A percentile compares a stretch with the other conserved stretches of the same genome.
phyloP scores from a whole-genome alignment of 2,113 vertebrate genomes.

The Hippopotamus amphibius region DNA sequence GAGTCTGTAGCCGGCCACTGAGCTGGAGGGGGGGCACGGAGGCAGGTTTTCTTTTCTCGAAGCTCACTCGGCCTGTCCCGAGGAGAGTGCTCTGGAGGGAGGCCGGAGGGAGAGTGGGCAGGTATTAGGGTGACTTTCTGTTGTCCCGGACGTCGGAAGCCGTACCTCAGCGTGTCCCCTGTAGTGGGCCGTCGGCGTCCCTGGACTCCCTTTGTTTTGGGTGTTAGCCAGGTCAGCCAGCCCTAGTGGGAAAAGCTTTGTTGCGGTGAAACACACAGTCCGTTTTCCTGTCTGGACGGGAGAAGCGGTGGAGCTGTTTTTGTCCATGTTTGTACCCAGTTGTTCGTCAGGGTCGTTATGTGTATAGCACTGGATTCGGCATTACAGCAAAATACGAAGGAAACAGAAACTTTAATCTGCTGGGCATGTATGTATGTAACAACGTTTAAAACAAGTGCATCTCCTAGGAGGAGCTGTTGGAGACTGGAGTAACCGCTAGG shows the following conservation, averaged over 20 bases:
- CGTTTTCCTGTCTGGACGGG: background rate
- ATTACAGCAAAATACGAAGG: background rate
- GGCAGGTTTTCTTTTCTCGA: background rate
- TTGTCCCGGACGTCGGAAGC: background rate
- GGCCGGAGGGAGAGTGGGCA: background rate
- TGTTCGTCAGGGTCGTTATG: background rate
- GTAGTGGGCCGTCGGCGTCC: fast-evolving
- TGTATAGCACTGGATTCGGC: background rate
- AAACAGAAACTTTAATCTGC: fast-evolving
- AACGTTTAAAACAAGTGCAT: background rate
- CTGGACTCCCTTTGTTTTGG: too few species aligned
- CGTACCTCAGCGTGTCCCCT: fast-evolving
- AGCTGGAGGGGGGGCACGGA: background rate
- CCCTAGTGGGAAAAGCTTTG: background rate
- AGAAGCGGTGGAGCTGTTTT: background rate
- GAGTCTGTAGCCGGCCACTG: too few species aligned
- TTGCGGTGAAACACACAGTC: too few species aligned
- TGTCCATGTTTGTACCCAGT: background rate
- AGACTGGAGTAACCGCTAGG: background rate
- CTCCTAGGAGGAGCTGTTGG: background rate
- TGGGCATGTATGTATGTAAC: fast-evolving
- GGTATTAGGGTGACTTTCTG: background rate
- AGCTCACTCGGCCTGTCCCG: background rate
- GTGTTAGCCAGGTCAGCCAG: background rate
- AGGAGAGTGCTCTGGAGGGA: background rate